Percentiles rank a stretch among this genome's conserved stretches.
Evolutionary conservation across 1,140 invertebrate genomes (phyloP).

Genomic region (Patella vulgata): DNA sequence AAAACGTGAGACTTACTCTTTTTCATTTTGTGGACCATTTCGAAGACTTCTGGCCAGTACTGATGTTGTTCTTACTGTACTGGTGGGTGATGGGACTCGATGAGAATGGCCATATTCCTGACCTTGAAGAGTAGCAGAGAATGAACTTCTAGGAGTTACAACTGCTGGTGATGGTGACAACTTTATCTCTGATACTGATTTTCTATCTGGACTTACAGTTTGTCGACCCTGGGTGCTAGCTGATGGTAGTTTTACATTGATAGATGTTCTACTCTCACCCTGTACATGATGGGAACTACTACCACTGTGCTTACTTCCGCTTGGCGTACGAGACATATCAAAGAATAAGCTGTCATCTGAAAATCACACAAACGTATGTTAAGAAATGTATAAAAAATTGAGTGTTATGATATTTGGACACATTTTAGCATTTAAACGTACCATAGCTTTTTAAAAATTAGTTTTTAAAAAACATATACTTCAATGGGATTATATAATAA

Average conservation of each 20-base stretch:
- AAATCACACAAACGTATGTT: too few relatives aligned
- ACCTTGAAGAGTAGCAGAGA: slow-evolving; percentile 14
- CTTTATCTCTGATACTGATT: slow-evolving; percentile 23
- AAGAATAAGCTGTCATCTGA: too few relatives aligned
- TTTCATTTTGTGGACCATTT: slow-evolving; percentile 41
- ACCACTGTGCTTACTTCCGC: too few relatives aligned
- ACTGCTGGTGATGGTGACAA: slow-evolving; percentile 18
- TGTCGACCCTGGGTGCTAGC: slow-evolving; percentile 24
- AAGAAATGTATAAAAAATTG: too few relatives aligned
- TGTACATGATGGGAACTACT: background rate
- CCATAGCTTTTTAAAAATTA: too few relatives aligned
- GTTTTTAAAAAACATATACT: too few relatives aligned
- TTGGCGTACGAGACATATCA: too few relatives aligned
- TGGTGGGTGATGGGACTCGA: slow-evolving; percentile 38
- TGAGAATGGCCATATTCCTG: slow-evolving; percentile 37
- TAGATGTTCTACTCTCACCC: slow-evolving; percentile 51
- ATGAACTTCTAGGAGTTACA: slow-evolving; percentile 10
- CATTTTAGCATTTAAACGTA: too few relatives aligned
- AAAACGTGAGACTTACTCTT: slow-evolving; percentile 42
- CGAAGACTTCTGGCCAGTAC: slow-evolving; percentile 29
- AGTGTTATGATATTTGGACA: too few relatives aligned
- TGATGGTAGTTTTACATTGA: slow-evolving; percentile 57
- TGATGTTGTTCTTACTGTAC: slow-evolving; percentile 27
- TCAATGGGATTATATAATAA: too few relatives aligned
- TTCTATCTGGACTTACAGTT: slow-evolving; percentile 3